Base-by-base conservation (phyloP, 2,113 vertebrate genomes). In the Gobius niger region DNA sequence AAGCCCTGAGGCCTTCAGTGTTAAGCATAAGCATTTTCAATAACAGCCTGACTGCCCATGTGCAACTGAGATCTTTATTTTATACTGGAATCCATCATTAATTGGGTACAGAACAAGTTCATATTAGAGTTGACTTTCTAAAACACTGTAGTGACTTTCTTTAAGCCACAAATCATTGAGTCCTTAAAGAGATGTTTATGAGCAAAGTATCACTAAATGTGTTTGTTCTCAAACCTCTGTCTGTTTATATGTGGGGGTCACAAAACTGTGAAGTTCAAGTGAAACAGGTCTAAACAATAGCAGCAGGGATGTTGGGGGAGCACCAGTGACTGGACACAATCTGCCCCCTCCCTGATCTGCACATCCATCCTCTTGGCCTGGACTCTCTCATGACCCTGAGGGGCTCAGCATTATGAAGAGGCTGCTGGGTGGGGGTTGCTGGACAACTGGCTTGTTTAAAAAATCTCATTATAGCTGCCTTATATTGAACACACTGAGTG, bases 361-460 rank as follows among this genome's bases (percentile, higher is more conserved):
- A 83, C 77, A 85, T 89, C 89, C 75, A 87, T 75, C 76, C 83
- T 71, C 18, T 73, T 75, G 63, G 81, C 84, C 85, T 69, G 82
- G 90, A 85, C 80, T 91, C 88, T 87, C 89, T 82, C 83, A 90
- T 86, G 86, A 88, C 88, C 88, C 75, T 61, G 59, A 89, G 72
- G 77, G 82, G 82, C 66, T 84, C 0, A 34, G 69, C 89, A 90
- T 90, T 78, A 85, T 62, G 70, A 72, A 60, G 64, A 64, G 72
- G 80, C 78, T 78, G 81, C 69, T 84, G 79, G 77, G 87, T 78
- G 72, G 77, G 80, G 82, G 83, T 80, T 82, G 76, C 72, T 72
- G 81, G 70, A 77, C 76, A 77, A 66, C 63, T 70, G 77, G 75
- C 68, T 63, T 52, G 41, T 54, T 64, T 60, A 6, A 70, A 82